Percentiles rank a stretch among this genome's conserved stretches.
Evolutionary conservation across 2,113 vertebrate species (phyloP).

Genomic region (Urocolius indicus): DNA sequence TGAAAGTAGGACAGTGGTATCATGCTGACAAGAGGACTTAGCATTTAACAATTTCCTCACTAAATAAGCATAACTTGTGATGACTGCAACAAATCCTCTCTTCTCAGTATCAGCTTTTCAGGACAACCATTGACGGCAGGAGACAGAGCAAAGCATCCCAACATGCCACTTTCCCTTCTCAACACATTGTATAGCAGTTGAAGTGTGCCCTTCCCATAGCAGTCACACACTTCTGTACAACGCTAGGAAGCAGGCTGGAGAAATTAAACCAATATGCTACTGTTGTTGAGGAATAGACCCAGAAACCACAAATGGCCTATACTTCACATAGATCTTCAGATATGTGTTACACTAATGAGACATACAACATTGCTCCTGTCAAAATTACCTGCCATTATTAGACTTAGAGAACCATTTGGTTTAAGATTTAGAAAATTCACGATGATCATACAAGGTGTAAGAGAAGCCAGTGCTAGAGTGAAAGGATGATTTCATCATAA

Average conservation of each 20-base stretch:
- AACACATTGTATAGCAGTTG: accelerated
- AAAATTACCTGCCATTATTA: not conserved
- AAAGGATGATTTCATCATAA: not conserved
- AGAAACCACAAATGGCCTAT: accelerated
- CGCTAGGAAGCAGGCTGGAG: not conserved
- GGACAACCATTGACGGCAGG: not conserved
- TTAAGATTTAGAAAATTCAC: not conserved
- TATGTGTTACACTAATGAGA: accelerated
- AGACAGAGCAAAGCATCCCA: not conserved
- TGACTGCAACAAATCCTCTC: not conserved
- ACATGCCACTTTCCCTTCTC: not conserved
- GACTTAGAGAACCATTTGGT: not conserved
- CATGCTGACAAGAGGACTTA: not conserved
- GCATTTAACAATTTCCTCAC: not conserved
- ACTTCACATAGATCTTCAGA: not conserved
- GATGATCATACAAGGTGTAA: not conserved
- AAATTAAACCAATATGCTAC: not conserved
- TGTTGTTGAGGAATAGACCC: not conserved
- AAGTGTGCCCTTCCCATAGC: not conserved
- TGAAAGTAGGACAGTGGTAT: not conserved
- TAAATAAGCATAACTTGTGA: not conserved
- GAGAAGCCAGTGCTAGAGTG: not conserved
- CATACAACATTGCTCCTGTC: not conserved
- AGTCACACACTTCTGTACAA: accelerated
- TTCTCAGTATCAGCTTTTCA: not conserved